Base-by-base conservation (phyloP, 2,113 vertebrate species). In the Globicephala melas region DNA sequence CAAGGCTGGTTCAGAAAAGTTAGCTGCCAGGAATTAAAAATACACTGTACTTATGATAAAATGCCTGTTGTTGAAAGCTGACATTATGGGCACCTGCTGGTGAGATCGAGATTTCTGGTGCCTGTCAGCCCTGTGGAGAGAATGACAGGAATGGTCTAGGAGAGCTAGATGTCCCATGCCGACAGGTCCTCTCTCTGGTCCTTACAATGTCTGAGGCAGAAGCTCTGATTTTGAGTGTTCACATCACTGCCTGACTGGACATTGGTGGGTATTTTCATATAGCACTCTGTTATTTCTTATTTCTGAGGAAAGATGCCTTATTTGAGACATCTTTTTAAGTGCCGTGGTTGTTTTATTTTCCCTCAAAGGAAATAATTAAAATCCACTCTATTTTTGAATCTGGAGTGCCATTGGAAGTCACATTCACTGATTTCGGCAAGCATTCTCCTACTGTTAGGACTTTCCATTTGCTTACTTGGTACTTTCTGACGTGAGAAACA, bases 281-380 rank as follows among this genome's bases (percentile, higher is more conserved):
- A 47, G n/a, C 18, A 2, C 20, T 87, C 55, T 36, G 1, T 68
- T 96, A 33, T 85, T 81, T 85, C 38, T 88, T 93, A 28, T 93
- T 94, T 58, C 17, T 84, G 70, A 91, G 91, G 44, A 36, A 65
- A 84, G 31, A 96, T 26, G 33, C 26, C 58, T 85, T 87, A 65
- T 87, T 95, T 79, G 70, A 88, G 73, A 60, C 28, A 63, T 80
- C 13, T 76, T 63, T 93, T 74, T 74, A 87, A 82, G 95, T 90
- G 84, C 41, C 80, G 55, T 70, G 83, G 71, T 91, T 86, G 28
- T 83, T 91, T 91, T 67, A 47, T 88, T 95, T 85, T 88, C 85
- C 36, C 80, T 96, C 70, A 91, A 65, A 88, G 47, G 89, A 91
- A 89, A 95, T 65, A 79, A 96, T 91, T 62, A 83, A 94, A 73